phyloP scores from a whole-genome alignment of 2,113 vertebrate genomes.

The Tricholaema leucomelas region DNA sequence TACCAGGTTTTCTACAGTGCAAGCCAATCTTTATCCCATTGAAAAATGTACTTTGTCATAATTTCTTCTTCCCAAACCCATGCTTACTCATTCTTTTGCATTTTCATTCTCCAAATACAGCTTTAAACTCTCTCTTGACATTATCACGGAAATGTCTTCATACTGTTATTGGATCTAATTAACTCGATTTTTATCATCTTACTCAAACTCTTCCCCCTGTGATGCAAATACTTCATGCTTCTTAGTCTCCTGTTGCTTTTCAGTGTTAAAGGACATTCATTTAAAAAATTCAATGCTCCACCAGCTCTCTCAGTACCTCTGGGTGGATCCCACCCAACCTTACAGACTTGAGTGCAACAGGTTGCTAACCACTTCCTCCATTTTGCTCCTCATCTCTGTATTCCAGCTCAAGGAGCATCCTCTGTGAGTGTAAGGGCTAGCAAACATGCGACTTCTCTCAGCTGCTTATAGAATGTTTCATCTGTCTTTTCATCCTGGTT shows the following conservation, averaged over 20 bases:
- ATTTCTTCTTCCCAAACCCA: conserved; percentile 10
- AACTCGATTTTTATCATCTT: not conserved
- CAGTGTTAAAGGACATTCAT: not conserved
- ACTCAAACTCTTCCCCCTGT: not conserved
- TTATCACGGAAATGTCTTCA: conserved; percentile 8
- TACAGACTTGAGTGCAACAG: too few relatives aligned
- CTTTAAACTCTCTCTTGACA: not conserved
- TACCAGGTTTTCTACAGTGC: not conserved
- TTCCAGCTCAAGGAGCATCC: too few relatives aligned
- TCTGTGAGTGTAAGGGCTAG: too few relatives aligned
- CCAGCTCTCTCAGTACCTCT: not conserved
- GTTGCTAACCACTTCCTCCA: too few relatives aligned
- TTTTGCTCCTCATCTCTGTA: too few relatives aligned
- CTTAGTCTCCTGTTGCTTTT: not conserved
- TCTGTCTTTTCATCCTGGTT: too few relatives aligned
- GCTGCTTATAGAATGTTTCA: too few relatives aligned
- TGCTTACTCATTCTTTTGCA: not conserved
- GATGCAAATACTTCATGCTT: not conserved
- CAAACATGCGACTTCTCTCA: not conserved
- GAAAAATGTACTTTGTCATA: conserved; percentile 42
- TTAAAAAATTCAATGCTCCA: not conserved
- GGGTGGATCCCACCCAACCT: too few relatives aligned
- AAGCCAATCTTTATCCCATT: conserved; percentile 25
- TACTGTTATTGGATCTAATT: not conserved
- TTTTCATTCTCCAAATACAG: conserved; percentile 3